Conservation (phyloP, 2,113 vertebrate genomes). For the Phoenicopterus ruber region DNA sequence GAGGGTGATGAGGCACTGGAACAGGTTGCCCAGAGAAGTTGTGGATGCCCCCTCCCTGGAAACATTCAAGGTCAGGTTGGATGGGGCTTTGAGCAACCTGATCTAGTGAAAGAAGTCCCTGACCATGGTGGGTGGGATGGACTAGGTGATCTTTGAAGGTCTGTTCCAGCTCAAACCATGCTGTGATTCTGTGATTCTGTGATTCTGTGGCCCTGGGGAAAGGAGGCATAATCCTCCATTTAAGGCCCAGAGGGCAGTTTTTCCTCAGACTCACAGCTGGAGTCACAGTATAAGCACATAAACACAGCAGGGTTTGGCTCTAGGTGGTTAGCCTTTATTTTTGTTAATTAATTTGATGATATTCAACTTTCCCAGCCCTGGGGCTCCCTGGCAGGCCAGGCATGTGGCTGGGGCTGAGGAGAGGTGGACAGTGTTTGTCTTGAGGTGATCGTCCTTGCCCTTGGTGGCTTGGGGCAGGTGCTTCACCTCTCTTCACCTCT, state of each 20-base stretch:
- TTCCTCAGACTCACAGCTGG: neutral
- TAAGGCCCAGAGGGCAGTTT: neutral
- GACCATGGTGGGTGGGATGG: too few relatives aligned
- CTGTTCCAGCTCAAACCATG: neutral
- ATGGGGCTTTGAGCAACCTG: neutral
- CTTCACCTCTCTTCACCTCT: neutral
- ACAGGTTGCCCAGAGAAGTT: neutral
- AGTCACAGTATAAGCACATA: neutral
- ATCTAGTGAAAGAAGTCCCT: neutral
- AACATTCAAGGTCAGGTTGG: too few relatives aligned
- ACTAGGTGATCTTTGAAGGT: neutral
- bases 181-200: neutral
- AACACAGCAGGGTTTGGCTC: neutral
- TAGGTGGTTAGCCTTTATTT: neutral
- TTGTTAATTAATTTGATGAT: neutral
- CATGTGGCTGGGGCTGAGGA: neutral
- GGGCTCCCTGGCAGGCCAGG: neutral
- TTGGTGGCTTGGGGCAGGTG: neutral
- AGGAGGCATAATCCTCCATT: neutral
- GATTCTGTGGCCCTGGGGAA: neutral
- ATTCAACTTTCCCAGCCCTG: neutral
- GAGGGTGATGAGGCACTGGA: neutral
- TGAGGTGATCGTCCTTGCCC: neutral
- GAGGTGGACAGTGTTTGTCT: fast-evolving
- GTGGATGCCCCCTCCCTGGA: neutral